These are phyloP conservation scores for Psittacula derbiana DNA, from an alignment of 2,797 vertebrate genomes.

Conservation along the genomic window DNA sequence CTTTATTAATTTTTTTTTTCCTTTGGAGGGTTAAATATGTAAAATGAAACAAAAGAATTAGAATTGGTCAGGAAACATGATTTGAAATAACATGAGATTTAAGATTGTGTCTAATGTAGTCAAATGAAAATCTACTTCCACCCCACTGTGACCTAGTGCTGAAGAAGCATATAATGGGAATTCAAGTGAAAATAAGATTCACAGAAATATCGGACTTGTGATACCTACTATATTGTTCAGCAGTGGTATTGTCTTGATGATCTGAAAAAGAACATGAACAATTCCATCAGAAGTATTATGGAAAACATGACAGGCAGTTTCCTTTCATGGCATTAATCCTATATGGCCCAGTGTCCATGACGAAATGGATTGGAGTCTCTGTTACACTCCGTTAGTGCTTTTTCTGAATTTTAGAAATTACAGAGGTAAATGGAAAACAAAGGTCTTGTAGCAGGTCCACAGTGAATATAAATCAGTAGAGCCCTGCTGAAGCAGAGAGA, in stretches of 20 bases:
- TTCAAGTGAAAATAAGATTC: background rate
- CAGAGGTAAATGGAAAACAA: background rate
- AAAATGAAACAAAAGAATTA: conserved; percentile 7
- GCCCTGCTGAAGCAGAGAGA: background rate
- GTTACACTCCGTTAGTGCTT: background rate
- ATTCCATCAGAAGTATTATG: background rate
- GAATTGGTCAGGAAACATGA: background rate
- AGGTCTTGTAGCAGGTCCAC: background rate
- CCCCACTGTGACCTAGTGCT: background rate
- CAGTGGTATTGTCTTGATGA: background rate
- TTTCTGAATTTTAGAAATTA: background rate
- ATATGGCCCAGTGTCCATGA: background rate
- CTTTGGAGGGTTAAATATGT: background rate
- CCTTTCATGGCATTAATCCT: background rate
- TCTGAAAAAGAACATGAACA: background rate
- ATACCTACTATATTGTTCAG: background rate
- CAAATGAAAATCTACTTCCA: conserved; percentile 31
- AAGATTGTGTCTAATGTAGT: background rate
- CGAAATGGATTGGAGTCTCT: background rate
- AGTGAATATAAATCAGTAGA: background rate
- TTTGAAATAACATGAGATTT: background rate
- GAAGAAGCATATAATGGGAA: conserved; percentile 12
- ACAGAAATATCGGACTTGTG: conserved; percentile 25
- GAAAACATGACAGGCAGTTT: background rate
- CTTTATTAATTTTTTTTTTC: background rate